A percentile compares a stretch with the other conserved stretches of the same genome.
These are phyloP conservation scores for Cheilosia grossa DNA, from an alignment of 2,888 invertebrate species.

Conservation along the genomic window DNA sequence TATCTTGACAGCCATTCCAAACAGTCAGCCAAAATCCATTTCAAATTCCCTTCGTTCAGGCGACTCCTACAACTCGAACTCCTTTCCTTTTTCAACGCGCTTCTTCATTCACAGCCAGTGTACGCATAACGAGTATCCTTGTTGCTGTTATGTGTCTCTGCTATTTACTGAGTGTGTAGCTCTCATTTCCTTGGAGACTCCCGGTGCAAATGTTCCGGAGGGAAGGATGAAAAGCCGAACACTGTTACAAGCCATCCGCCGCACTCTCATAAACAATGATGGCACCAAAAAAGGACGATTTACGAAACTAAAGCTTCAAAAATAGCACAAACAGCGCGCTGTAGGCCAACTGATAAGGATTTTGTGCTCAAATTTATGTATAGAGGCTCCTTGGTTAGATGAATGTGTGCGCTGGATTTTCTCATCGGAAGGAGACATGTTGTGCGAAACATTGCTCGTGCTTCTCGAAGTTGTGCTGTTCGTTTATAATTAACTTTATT, in stretches of 20 bases:
- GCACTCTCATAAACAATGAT: constrained; percentile 25
- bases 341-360: constrained; percentile 37
- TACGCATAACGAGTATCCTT: constrained; percentile 3
- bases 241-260: background rate
- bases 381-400: constrained; percentile 9
- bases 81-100: constrained; percentile 18
- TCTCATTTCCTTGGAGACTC: background rate
- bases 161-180: constrained; percentile 12
- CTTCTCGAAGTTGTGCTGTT: constrained; percentile 19
- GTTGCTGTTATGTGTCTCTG: constrained; percentile 2
- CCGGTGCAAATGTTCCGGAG: background rate
- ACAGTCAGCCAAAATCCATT: constrained; percentile 18
- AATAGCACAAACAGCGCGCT: constrained; percentile 26
- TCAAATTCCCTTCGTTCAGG: background rate
- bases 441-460: background rate
- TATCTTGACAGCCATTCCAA: constrained; percentile 7
- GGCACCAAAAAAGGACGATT: background rate
- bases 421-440: background rate
- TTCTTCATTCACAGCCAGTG: constrained; percentile 31
- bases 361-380: constrained; percentile 2
- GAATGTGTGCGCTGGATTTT: constrained; percentile 5
- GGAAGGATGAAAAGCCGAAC: background rate
- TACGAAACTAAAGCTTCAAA: constrained; percentile 14
- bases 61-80: background rate
- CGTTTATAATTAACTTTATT: constrained; percentile 61